These are phyloP conservation scores for Macquaria australasica DNA, from an alignment of 2,113 vertebrate genomes.

Conservation along the genomic window DNA sequence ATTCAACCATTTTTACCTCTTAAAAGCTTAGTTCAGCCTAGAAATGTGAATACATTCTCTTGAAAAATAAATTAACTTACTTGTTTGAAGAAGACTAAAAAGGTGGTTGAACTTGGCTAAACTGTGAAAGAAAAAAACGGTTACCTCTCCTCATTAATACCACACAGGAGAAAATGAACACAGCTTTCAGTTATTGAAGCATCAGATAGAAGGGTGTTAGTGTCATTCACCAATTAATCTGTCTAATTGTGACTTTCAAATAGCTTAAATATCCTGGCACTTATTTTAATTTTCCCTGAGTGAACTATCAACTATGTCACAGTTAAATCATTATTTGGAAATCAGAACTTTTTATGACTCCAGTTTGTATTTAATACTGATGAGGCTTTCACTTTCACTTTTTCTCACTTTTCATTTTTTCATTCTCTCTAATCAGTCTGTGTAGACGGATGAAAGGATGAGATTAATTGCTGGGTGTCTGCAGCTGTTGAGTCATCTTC, in stretches of 20 bases:
- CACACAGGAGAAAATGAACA: neutral
- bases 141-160: neutral
- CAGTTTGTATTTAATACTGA: neutral
- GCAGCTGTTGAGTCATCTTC: neutral
- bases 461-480: constrained; percentile 19
- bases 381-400: neutral
- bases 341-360: neutral
- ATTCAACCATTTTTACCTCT: neutral
- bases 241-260: neutral
- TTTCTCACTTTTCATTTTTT: neutral
- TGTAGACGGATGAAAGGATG: neutral
- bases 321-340: neutral
- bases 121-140: neutral
- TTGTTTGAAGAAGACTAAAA: no score
- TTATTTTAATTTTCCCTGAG: neutral
- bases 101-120: neutral
- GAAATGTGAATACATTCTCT: neutral
- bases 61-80: no score
- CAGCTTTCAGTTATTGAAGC: neutral
- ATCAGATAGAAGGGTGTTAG: neutral
- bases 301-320: neutral
- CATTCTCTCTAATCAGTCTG: neutral
- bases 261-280: neutral
- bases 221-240: neutral
- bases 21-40: neutral